Base-by-base conservation (phyloP, 2,797 vertebrate genomes). In the Cottoperca gobio region DNA sequence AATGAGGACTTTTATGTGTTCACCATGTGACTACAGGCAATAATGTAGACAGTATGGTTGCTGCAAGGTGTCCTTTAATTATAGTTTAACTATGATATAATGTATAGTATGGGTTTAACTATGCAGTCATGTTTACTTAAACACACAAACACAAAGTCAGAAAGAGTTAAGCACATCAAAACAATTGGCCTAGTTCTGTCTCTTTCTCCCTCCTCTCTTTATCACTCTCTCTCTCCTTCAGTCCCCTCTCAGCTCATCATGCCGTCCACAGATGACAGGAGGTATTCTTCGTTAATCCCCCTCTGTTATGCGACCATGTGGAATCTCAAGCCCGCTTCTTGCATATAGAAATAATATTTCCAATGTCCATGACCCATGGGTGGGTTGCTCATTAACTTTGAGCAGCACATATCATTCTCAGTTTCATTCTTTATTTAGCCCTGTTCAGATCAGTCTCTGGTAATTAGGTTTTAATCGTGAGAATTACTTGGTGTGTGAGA, bases 121-220 rank as follows among this genome's bases (percentile, higher is more conserved):
- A 65, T 43, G 17, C 0, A 33, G 4, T 28, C 52, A 46, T 79
- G 50, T 86, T 74, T 81, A 78, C 6, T 16, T 74, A 76, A 68
- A 79, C 67, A 83, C 62, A 76, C 24, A 52, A 31, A 57, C 28
- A 73, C 59, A 84, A 60, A 84, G 80, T 77, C 80, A 80, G 62
- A 82, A 83, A 88, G 83, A 84, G 84, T 77, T 86, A 74, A 87
- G 70, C 78, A 84, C 83, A 85, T 89, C 88, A 77, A 83, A 91
- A 90, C 84, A 91, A 92, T 90, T 92, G 93, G 79, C 92, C 93
- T 86, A 92, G 89, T 92, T 94, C 89, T 91, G 90, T 93, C 92
- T 91, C 40, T 82, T 82, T 79, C 77, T 86, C 79, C 60, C 73
- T 73, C 67, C 74, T 83, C 78, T 87, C 59, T 78, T 79, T 80